Evolutionary conservation across 2,113 vertebrate species (phyloP).

Genomic region (Mesoclemmys tuberculata): DNA sequence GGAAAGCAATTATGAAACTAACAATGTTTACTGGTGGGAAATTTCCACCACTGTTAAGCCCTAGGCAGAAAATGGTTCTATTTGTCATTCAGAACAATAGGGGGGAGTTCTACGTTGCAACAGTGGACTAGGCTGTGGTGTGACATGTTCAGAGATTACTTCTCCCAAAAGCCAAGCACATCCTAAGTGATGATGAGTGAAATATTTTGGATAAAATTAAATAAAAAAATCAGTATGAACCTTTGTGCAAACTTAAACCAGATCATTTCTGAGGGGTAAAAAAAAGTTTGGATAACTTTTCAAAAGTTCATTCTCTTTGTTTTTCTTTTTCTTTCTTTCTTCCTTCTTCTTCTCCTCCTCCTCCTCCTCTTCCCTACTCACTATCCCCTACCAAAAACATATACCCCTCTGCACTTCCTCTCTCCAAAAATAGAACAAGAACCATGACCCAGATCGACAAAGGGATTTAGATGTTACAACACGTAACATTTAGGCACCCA

Average conservation of each 20-base stretch:
- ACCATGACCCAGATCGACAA: not conserved
- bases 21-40: slow-evolving; percentile 44
- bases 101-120: slow-evolving; percentile 4
- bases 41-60: not conserved
- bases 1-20: slow-evolving; percentile 55
- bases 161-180: not conserved
- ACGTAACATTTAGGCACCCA: no score
- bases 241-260: not conserved
- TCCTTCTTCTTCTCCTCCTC: not conserved
- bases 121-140: accelerated
- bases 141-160: not conserved
- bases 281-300: not conserved
- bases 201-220: not conserved
- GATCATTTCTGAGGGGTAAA: not conserved
- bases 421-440: not conserved
- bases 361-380: not conserved
- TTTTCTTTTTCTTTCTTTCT: no score
- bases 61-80: slow-evolving; percentile 21
- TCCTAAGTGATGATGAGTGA: not conserved
- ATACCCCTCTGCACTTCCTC: not conserved
- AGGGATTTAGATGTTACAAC: no score
- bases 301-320: not conserved
- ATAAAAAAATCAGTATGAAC: not conserved
- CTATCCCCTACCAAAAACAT: not conserved
- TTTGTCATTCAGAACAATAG: slow-evolving; percentile 35